Percentiles rank a stretch among this genome's conserved stretches.
Conservation (phyloP, 2,113 vertebrate genomes). For the Carollia perspicillata region DNA sequence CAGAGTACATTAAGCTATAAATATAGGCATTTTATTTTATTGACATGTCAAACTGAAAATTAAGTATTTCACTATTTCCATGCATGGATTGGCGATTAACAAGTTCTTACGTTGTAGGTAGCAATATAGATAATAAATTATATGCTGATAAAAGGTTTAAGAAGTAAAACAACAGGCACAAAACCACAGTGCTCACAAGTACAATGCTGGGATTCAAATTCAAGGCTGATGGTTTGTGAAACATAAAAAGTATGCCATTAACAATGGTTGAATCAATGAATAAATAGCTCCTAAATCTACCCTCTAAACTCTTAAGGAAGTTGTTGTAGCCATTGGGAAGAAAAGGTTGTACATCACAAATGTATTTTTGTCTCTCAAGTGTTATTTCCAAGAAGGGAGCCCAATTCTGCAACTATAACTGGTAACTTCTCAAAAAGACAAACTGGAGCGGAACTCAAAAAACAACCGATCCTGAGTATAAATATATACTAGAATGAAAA, state of each 20-base stretch:
- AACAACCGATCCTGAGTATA: neutral
- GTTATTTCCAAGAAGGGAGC: neutral
- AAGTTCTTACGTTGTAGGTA: neutral
- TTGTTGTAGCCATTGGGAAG: neutral
- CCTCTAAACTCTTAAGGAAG: constrained; percentile 2
- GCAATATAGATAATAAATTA: neutral
- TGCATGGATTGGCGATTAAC: neutral
- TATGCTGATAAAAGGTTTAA: neutral
- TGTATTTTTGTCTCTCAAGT: constrained; percentile 27
- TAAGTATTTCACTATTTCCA: constrained; percentile 7
- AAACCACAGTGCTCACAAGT: neutral
- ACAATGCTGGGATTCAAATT: neutral
- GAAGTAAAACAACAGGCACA: neutral
- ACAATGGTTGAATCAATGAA: neutral
- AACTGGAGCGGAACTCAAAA: neutral
- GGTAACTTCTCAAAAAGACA: constrained; percentile 7
- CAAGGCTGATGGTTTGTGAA: neutral
- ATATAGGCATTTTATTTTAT: neutral
- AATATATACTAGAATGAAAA: constrained; percentile 34
- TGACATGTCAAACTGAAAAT: neutral
- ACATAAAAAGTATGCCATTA: neutral
- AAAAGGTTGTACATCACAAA: neutral
- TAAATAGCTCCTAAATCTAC: neutral
- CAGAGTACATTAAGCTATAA: neutral
- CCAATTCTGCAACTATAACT: constrained; percentile 8